Conservation (phyloP, 1,140 invertebrate genomes). For the Musca vetustissima region DNA sequence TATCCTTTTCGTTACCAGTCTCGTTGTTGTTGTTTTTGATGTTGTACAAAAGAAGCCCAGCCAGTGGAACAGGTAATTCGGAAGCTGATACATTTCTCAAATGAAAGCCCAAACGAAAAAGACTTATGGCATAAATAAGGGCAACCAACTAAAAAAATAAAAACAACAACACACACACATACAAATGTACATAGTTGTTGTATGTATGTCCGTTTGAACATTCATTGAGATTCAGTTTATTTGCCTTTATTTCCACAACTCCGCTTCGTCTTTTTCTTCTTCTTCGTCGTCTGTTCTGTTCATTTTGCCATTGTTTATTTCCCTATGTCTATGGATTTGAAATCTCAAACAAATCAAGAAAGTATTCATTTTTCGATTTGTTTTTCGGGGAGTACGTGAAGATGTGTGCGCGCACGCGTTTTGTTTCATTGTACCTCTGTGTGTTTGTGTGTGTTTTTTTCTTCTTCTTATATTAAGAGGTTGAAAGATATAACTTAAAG, state of each 20-base stretch:
- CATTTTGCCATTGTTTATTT: too few relatives aligned
- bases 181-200: neutral
- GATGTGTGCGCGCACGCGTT: too few relatives aligned
- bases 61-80: conserved; percentile 10
- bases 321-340: too few relatives aligned
- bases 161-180: neutral
- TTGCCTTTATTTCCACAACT: too few relatives aligned
- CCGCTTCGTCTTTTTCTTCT: neutral
- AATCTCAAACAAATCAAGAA: too few relatives aligned
- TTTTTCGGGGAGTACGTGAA: too few relatives aligned
- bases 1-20: conserved; percentile 1
- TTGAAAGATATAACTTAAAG: conserved; percentile 40
- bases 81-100: conserved; percentile 21
- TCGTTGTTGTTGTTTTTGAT: too few relatives aligned
- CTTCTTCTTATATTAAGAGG: conserved; percentile 13
- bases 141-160: neutral
- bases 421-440: neutral
- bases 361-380: too few relatives aligned
- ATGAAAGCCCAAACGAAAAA: neutral
- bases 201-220: neutral
- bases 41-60: too few relatives aligned
- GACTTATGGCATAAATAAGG: conserved; percentile 9
- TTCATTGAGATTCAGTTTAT: neutral
- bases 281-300: too few relatives aligned
- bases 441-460: conserved; percentile 13